A percentile compares a stretch with the other conserved stretches of the same genome.
Conservation (phyloP, 2,113 vertebrate species). For the Paraplagusia blochii region DNA sequence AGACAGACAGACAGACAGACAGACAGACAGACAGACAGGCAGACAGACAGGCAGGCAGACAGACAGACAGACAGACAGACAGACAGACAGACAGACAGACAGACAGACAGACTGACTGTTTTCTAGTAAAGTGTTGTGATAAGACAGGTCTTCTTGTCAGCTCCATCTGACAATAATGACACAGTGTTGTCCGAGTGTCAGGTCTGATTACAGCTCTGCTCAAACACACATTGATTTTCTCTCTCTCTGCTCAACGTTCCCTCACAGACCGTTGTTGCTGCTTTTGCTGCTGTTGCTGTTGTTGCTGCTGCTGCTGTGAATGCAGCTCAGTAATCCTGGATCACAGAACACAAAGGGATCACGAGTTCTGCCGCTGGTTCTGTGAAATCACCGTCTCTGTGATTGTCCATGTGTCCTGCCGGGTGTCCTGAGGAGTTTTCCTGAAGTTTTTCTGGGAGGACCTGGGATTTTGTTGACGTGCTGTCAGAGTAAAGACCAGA, state of each 20-base stretch:
- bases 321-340: conserved; percentile 72
- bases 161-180: too few relatives aligned
- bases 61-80: too few relatives aligned
- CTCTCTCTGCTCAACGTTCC: conserved; percentile 55
- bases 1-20: too few relatives aligned
- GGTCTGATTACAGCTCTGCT: conserved; percentile 29
- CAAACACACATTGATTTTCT: conserved; percentile 14
- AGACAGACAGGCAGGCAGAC: too few relatives aligned
- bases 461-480: neutral
- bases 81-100: too few relatives aligned
- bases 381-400: conserved; percentile 51
- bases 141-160: too few relatives aligned
- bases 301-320: conserved; percentile 51
- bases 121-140: too few relatives aligned
- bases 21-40: too few relatives aligned
- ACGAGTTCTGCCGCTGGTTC: conserved; percentile 54
- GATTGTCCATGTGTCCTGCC: conserved; percentile 18
- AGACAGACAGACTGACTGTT: too few relatives aligned
- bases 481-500: too few relatives aligned
- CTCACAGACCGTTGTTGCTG: conserved; percentile 29
- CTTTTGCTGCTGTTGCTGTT: conserved; percentile 49
- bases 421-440: conserved; percentile 16
- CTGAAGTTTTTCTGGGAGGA: conserved; percentile 24
- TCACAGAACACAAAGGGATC: conserved; percentile 69
- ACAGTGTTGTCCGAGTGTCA: neutral